Evolutionary conservation across 2,797 vertebrate genomes (phyloP).

Genomic region (Sebastes steindachneri): DNA sequence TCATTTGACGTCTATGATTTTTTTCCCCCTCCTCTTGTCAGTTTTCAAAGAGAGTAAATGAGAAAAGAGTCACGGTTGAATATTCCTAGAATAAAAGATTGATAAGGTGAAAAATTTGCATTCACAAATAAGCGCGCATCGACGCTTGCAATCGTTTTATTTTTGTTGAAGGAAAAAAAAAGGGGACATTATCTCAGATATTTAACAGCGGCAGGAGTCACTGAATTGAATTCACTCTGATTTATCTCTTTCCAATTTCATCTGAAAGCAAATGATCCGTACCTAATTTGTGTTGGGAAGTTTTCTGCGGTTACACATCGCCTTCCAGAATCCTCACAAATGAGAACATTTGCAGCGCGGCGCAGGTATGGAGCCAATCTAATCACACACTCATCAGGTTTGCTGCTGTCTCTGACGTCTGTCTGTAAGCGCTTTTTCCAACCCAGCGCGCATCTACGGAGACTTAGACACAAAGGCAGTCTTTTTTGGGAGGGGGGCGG

Average conservation of each 20-base stretch:
- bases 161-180: not conserved
- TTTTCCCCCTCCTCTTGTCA: not conserved
- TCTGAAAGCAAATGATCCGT: slow-evolving; percentile 41
- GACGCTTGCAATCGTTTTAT: slow-evolving; percentile 1
- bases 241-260: slow-evolving; percentile 52
- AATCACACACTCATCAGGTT: slow-evolving; percentile 50
- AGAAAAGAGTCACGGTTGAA: slow-evolving; percentile 46
- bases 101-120: slow-evolving; percentile 51
- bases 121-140: slow-evolving; percentile 27
- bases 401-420: slow-evolving; percentile 26
- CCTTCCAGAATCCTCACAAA: slow-evolving; percentile 33
- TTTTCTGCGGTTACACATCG: not conserved
- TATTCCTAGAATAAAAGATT: slow-evolving; percentile 29
- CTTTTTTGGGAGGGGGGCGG: not conserved
- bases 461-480: slow-evolving; percentile 2
- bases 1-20: slow-evolving; percentile 23
- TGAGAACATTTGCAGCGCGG: slow-evolving; percentile 20
- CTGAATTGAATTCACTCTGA: slow-evolving; percentile 28
- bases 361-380: slow-evolving; percentile 44
- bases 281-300: slow-evolving; percentile 48
- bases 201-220: slow-evolving; percentile 21
- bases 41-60: slow-evolving; percentile 47
- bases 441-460: not conserved
- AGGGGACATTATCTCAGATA: slow-evolving; percentile 1
- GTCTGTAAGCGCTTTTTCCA: slow-evolving; percentile 41